phyloP scores from a whole-genome alignment of 2,888 invertebrate genomes.

The Globia sparganii region DNA sequence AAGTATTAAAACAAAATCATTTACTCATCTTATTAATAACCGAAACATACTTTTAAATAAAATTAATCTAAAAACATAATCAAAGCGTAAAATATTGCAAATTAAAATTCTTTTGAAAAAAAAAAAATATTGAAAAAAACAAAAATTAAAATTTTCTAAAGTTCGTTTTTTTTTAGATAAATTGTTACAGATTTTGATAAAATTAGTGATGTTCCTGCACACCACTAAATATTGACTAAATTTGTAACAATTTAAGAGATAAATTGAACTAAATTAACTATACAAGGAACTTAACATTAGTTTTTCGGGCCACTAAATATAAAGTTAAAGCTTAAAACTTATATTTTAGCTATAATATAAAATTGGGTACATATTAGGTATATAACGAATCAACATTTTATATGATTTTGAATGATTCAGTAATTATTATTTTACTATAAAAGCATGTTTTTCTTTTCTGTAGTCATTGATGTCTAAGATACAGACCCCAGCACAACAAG shows the following conservation, averaged over 20 bases:
- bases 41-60: conserved; percentile 50
- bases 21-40: conserved; percentile 18
- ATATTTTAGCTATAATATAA: conserved; percentile 21
- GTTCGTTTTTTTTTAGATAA: neutral
- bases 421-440: neutral
- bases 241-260: conserved; percentile 23
- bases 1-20: conserved; percentile 54
- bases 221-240: neutral
- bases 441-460: neutral
- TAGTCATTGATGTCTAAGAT: neutral
- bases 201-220: neutral
- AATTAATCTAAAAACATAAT: conserved; percentile 59
- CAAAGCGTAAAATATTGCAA: conserved; percentile 60
- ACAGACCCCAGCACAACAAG: too few relatives aligned
- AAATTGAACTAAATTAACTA: conserved; percentile 38
- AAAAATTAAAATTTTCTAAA: conserved; percentile 27
- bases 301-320: conserved; percentile 28
- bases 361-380: conserved; percentile 11
- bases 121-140: conserved; percentile 16
- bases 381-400: conserved; percentile 13
- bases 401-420: neutral
- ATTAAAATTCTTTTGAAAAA: conserved; percentile 8
- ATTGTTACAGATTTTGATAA: conserved; percentile 7
- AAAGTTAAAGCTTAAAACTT: conserved; percentile 56
- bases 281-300: conserved; percentile 45